A percentile compares a stretch with the other conserved stretches of the same genome.
Evolutionary conservation across 2,888 invertebrate genomes (phyloP).

Genomic region (Steinernema scapterisci): DNA sequence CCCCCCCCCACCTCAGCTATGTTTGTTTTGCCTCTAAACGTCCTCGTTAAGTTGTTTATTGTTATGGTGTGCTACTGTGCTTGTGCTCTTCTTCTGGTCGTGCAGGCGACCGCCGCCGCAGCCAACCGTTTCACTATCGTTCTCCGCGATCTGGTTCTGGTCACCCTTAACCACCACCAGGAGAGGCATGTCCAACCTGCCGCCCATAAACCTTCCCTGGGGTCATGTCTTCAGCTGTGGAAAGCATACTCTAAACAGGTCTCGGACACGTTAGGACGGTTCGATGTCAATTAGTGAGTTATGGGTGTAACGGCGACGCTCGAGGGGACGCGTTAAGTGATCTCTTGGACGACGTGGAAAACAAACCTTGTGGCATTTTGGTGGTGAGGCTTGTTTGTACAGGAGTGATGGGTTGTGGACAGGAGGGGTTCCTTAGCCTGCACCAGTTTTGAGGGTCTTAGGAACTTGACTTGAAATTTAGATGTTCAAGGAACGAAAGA

Average conservation of each 20-base stretch:
- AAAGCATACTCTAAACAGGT: not conserved
- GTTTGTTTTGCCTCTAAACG: not conserved
- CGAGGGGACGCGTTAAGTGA: not conserved
- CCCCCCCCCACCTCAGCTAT: not conserved
- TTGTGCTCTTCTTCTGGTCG: not conserved
- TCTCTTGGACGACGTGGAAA: not conserved
- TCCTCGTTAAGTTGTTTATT: too few species aligned
- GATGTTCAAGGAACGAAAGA: too few species aligned
- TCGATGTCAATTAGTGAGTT: not conserved
- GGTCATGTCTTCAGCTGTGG: not conserved
- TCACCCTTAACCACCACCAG: not conserved
- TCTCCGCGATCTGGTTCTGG: slow-evolving; percentile 8
- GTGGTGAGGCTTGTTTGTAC: too few species aligned
- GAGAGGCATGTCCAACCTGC: not conserved
- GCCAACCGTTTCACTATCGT: not conserved
- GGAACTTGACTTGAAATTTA: too few species aligned
- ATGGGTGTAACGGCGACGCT: not conserved
- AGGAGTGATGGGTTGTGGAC: too few species aligned
- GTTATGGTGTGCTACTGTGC: not conserved
- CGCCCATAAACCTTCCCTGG: not conserved
- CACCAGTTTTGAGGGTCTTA: too few species aligned
- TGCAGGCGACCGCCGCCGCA: not conserved
- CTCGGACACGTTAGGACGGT: not conserved
- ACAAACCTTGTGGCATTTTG: too few species aligned
- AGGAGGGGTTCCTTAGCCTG: too few species aligned